Evolutionary conservation across 2,797 vertebrate species (phyloP), one percentile per base, ranked within the genome.

Genomic region (Malacoctenus gilli): DNA sequence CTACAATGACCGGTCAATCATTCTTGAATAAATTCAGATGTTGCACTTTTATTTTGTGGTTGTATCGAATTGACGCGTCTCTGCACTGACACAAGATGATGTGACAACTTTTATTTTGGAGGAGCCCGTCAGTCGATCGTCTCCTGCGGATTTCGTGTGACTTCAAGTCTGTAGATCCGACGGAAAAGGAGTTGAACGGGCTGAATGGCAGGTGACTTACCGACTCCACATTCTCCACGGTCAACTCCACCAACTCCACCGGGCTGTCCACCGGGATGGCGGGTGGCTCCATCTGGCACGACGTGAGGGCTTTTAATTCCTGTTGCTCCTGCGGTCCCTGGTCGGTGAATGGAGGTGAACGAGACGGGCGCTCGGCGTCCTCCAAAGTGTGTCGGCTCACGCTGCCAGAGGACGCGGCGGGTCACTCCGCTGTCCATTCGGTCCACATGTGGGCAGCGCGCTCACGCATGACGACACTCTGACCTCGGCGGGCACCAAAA

Each of bases 201-300:
- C n/a, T n/a, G 25, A 28, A 5, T 11, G 25, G 9, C 25, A 5
- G 9, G n/a, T 5, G 50, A 80, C 90, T 88, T 59, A 92, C 91
- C 82, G 85, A 78, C 75, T 92, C 91, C 46, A 92, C 86, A 57
- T 91, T 90, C 35, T 91, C 89, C 70, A 89, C 81, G 4, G 86
- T 89, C 4, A 89, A 70, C 59, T 90, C 88, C 64, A 81, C 88
- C 64, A 81, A 59, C 64, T 86, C 85, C 68, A 44, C 74, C 52
- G 74, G 74, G 53, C 44, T 16, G 36, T 68, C 75, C 37, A 42
- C 87, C 10, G 73, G 32, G 35, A 18, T 58, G 59, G 49, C 49
- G 20, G 75, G 57, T 42, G 83, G 55, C 63, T 90, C 87, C 86
- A 83, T 87, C 42, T 57, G 51, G 28, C 70, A 36, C 4, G 11